Base-by-base conservation (phyloP, 2,797 vertebrate species). In the Manis pentadactyla region DNA sequence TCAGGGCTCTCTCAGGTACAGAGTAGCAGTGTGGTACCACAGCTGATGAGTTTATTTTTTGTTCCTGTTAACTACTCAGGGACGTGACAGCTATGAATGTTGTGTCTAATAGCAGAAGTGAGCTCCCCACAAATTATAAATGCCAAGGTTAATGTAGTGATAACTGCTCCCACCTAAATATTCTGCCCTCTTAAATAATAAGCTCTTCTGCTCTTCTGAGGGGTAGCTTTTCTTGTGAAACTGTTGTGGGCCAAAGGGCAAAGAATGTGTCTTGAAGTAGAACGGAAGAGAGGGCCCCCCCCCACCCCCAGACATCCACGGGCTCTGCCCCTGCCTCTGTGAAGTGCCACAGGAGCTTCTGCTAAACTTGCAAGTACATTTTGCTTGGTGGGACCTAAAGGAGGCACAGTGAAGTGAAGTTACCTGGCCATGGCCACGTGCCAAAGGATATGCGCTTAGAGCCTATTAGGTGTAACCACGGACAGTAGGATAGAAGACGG, bases 1-100 rank as follows among this genome's bases (percentile, higher is more conserved):
- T 96, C 71, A 74, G 92, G 97, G 63, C 53, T 95, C 87, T 75
- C 63, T 97, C 66, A 82, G 75, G 94, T 90, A 73, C 25, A 91
- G 53, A 94, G 31, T 71, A 92, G 97, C 94, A 84, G 37, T 95
- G 88, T 85, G 87, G 97, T 64, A 68, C 37, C 19, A 39, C 95
- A 84, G 74, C 90, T 93, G 51, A 34, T 4, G n/a, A n/a, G 7
- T 74, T 94, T 95, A 88, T 51, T 91, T 85, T 86, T 1, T 94
- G 31, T 95, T 90, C 91, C 90, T 97, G 53, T 91, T 97, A 95
- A 87, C 81, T 79, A 2, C 88, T 64, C 31, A 77, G 61, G 39
- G 85, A 96, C 68, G 75, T 85, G 89, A 39, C 46, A 64, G 68
- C 29, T 53, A 0, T 69, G 69, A 53, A 18, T 51, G 61, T 39